Evolutionary conservation across 2,797 vertebrate genomes (phyloP).

Genomic region (Anolis apletophallus): DNA sequence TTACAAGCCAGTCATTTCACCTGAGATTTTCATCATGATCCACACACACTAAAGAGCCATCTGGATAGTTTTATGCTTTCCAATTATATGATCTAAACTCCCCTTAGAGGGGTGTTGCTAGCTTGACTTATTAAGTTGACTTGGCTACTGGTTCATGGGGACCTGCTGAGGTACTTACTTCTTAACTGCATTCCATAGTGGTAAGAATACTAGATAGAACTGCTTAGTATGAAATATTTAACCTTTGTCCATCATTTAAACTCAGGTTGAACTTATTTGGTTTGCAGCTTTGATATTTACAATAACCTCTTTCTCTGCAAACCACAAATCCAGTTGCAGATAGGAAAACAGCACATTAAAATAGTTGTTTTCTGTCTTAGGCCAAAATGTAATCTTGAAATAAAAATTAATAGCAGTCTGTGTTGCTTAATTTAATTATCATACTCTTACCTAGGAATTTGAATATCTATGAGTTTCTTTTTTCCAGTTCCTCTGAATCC

Average conservation of each 20-base stretch:
- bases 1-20: constrained; percentile 7
- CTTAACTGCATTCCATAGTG: constrained; percentile 20
- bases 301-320: neutral
- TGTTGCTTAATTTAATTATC: neutral
- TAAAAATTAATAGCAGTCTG: neutral
- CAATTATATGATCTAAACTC: constrained; percentile 10
- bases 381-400: neutral
- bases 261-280: constrained; percentile 21
- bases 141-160: constrained; percentile 9
- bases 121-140: constrained; percentile 11
- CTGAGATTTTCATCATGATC: constrained; percentile 16
- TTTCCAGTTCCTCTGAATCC: too few species aligned
- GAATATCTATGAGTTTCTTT: too few species aligned
- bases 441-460: neutral
- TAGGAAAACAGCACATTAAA: neutral
- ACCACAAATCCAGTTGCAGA: neutral
- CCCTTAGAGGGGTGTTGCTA: constrained; percentile 23
- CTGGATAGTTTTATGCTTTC: constrained; percentile 33
- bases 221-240: constrained; percentile 8
- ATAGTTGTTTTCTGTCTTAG: neutral
- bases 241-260: constrained; percentile 23
- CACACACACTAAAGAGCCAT: constrained; percentile 23
- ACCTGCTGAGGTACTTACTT: constrained; percentile 9
- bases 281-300: constrained; percentile 15
- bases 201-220: neutral